These are phyloP conservation scores for Sebastolobus alascanus DNA, from an alignment of 2,797 vertebrate species.

Conservation along the genomic window DNA sequence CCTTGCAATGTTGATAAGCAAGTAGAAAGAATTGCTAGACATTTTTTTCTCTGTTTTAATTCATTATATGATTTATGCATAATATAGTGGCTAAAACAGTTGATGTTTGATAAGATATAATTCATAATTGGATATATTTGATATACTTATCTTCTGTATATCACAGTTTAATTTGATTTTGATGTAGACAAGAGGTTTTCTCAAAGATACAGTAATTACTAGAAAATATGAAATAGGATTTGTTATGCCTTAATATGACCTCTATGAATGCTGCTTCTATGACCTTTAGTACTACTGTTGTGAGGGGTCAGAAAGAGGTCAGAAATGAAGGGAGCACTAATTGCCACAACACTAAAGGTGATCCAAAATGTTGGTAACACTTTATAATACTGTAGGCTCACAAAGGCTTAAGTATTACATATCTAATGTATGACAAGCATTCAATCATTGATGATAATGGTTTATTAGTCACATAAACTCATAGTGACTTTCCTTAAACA, in stretches of 20 bases:
- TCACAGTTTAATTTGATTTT: conserved; percentile 8
- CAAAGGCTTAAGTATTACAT: too few species aligned
- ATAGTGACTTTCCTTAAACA: not conserved
- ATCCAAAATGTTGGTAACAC: too few species aligned
- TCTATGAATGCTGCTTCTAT: not conserved
- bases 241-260: not conserved
- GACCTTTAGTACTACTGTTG: not conserved
- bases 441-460: not conserved
- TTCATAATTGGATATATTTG: not conserved
- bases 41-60: not conserved
- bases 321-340: too few species aligned
- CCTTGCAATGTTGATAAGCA: conserved; percentile 18
- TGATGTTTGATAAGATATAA: conserved; percentile 4
- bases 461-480: not conserved
- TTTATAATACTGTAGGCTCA: too few species aligned
- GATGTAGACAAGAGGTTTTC: not conserved
- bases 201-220: not conserved
- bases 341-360: too few species aligned
- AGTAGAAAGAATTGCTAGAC: conserved; percentile 1
- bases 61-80: not conserved
- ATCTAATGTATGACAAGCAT: too few species aligned
- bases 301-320: not conserved
- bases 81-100: not conserved
- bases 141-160: not conserved
- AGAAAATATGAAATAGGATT: not conserved